Evolutionary conservation across 2,888 invertebrate species (phyloP), one percentile per base, ranked within the genome.

Genomic region (Dicyrtomina minuta): DNA sequence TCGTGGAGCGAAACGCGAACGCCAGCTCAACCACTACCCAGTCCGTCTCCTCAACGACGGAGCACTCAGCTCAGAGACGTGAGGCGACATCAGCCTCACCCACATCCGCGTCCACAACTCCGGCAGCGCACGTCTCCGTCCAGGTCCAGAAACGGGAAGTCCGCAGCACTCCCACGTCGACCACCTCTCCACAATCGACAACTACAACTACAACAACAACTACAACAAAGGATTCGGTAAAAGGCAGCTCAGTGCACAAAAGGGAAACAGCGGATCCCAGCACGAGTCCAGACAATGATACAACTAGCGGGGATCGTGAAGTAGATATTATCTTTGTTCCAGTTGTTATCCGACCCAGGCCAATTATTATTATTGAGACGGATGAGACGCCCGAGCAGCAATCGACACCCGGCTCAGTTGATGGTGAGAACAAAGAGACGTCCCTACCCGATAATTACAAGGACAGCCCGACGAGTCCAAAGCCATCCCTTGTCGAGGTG

Each of bases 291-390:
- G n/a, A n/a, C n/a, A n/a, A n/a, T n/a, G n/a, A n/a, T n/a, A 27
- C 10, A 24, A 8, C 55, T 1, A 41, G 20, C n/a, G 43, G 41
- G 13, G 41, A 65, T 4, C 24, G 53, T 20, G 53, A 65, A 20
- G 41, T 65, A 15, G 17, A 53, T 1, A 51, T 65, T 33, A n/a
- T n/a, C n/a, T n/a, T n/a, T n/a, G 53, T 65, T 2, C 64, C 64
- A 5, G 43, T 65, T 1, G 13, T 53, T 15, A 53, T 65, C n/a
- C 64, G 53, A 24, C 27, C 22, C 12, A 17, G 33, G 8, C 53
- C 26, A 53, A 55, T 65, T 10, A 39, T 65, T n/a, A 43, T 61
- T 27, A 55, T 65, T 53, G 56, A 56, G 8, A 24, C 17, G 10
- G 12, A 2, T 10, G 53, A 53, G 12, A 24, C 53, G n/a, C 44